These are phyloP conservation scores for Monomorium pharaonis DNA, from an alignment of 1,140 invertebrate species.

Conservation along the genomic window DNA sequence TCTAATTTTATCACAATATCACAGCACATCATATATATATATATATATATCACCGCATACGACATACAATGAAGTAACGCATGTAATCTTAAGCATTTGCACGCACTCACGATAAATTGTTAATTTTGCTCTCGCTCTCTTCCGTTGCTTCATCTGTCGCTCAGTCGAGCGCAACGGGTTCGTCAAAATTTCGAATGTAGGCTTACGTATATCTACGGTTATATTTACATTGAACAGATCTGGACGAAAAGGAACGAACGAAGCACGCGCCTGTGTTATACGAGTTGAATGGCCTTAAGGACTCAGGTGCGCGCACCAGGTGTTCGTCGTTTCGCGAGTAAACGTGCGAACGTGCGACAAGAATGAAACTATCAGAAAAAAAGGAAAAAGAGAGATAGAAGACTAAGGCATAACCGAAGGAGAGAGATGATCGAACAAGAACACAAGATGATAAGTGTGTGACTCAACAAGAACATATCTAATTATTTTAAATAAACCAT, in stretches of 20 bases:
- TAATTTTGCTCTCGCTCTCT: background rate
- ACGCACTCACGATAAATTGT: background rate
- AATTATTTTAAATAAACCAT: background rate
- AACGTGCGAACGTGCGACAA: constrained; percentile 48
- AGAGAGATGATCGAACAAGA: background rate
- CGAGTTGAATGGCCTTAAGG: constrained; percentile 56
- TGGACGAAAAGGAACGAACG: constrained; percentile 30
- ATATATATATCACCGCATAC: background rate
- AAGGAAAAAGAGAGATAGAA: background rate
- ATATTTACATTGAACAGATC: constrained; percentile 16
- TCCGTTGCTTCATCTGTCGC: background rate
- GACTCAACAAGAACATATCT: background rate
- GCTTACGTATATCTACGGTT: constrained; percentile 9
- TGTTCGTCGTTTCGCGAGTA: constrained; percentile 48
- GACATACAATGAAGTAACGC: background rate
- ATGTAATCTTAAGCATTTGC: background rate
- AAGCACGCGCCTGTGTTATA: constrained; percentile 25
- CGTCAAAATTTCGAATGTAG: constrained; percentile 11
- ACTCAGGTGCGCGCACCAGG: constrained; percentile 55
- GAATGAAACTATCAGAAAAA: constrained; percentile 37
- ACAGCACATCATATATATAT: too few species aligned
- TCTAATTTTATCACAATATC: background rate
- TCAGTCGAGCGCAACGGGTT: background rate
- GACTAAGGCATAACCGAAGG: background rate
- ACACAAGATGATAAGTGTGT: background rate